Evolutionary conservation across 2,888 invertebrate genomes (phyloP).

Genomic region (Scaptomyza cyrtandrae): DNA sequence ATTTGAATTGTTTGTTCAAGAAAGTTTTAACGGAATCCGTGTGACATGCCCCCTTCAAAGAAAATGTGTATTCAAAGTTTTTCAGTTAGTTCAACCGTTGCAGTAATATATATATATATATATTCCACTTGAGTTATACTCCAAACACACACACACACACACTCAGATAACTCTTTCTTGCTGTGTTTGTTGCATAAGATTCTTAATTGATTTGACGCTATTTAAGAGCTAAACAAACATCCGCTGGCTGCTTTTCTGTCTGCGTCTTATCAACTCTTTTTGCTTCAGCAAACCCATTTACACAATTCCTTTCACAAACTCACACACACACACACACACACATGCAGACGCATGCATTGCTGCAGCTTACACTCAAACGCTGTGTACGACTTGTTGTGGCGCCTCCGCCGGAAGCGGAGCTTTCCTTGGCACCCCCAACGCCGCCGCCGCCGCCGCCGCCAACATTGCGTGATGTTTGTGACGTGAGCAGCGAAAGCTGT

Average conservation of each 20-base stretch:
- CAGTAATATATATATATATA: background rate
- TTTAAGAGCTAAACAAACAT: background rate
- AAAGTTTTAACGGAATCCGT: slow-evolving; percentile 4
- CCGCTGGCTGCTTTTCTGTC: slow-evolving; percentile 2
- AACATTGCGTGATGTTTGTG: slow-evolving; percentile 83
- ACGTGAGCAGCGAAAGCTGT: slow-evolving; percentile 88
- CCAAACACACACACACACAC: background rate
- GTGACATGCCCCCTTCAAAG: background rate
- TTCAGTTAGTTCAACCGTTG: slow-evolving; percentile 16
- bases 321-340: slow-evolving; percentile 22
- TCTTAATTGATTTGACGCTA: slow-evolving; percentile 20
- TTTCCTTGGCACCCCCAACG: slow-evolving; percentile 84
- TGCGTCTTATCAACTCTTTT: slow-evolving; percentile 15
- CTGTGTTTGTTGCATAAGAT: slow-evolving; percentile 2
- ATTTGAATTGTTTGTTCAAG: background rate
- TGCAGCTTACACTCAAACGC: slow-evolving; percentile 90
- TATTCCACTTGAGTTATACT: slow-evolving; percentile 24
- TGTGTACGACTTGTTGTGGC: slow-evolving; percentile 85
- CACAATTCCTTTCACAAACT: slow-evolving; percentile 11
- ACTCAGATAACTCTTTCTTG: background rate
- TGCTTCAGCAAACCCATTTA: slow-evolving; percentile 18
- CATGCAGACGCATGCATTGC: background rate
- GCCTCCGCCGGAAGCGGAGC: slow-evolving; percentile 85
- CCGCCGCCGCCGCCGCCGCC: slow-evolving; percentile 79
- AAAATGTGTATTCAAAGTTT: background rate